phyloP scores from a whole-genome alignment of 2,888 invertebrate genomes.

The Petrophora chlorosata region DNA sequence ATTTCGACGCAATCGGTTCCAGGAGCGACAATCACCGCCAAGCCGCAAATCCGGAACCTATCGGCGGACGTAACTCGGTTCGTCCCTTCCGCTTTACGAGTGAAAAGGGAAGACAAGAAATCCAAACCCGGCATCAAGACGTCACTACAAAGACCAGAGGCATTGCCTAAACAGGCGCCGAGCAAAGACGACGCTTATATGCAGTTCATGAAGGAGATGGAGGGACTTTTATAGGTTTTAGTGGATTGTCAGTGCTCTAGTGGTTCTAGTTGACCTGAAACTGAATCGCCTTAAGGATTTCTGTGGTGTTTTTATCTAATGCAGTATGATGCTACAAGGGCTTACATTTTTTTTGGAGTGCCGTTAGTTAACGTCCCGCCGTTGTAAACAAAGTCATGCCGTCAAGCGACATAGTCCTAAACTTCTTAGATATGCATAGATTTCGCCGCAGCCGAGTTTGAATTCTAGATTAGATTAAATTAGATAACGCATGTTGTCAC shows the following conservation, averaged over 20 bases:
- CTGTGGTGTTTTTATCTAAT: not conserved
- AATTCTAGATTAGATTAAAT: too few relatives aligned
- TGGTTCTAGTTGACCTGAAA: too few relatives aligned
- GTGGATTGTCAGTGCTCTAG: too few relatives aligned
- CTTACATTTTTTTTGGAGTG: too few relatives aligned
- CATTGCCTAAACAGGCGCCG: conserved; percentile 76
- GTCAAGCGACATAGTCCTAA: too few relatives aligned
- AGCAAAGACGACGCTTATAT: conserved; percentile 99
- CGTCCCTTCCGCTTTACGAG: conserved; percentile 95
- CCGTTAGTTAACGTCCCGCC: too few relatives aligned
- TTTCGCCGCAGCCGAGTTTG: too few relatives aligned
- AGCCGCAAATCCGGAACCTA: conserved; percentile 97
- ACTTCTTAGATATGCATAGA: too few relatives aligned
- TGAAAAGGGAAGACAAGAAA: conserved; percentile 93
- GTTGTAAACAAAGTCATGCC: too few relatives aligned
- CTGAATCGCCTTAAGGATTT: too few relatives aligned
- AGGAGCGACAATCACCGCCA: conserved; percentile 96
- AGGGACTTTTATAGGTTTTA: conserved; percentile 89
- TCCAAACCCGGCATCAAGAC: conserved; percentile 81
- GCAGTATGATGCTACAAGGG: too few relatives aligned
- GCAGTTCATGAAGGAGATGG: conserved; percentile 99
- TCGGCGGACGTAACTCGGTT: conserved; percentile 98
- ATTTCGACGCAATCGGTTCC: conserved; percentile 42
- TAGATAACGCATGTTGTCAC: too few relatives aligned
- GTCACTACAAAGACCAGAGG: conserved; percentile 79